A percentile compares a stretch with the other conserved stretches of the same genome.
phyloP scores from a whole-genome alignment of 2,797 vertebrate genomes.

The Mormyrus hasselquistii region DNA sequence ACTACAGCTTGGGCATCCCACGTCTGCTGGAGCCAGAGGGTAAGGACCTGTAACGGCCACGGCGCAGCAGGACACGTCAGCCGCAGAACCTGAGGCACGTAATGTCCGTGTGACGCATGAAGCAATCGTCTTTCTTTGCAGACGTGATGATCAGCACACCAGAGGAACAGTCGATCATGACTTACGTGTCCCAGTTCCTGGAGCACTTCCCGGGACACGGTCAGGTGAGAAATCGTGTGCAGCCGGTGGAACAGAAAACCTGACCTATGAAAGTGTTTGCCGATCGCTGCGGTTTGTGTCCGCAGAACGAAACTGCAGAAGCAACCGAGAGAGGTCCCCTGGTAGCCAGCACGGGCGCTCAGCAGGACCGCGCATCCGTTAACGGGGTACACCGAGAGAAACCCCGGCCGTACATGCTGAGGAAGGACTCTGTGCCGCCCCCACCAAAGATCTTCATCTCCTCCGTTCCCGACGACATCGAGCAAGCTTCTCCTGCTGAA shows the following conservation, averaged over 20 bases:
- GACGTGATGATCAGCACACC: slow-evolving; percentile 82
- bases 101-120: not conserved
- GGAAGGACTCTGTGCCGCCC: slow-evolving; percentile 58
- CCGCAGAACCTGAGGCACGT: not conserved
- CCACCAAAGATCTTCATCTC: slow-evolving; percentile 74
- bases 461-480: slow-evolving; percentile 52
- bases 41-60: slow-evolving; percentile 43
- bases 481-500: slow-evolving; percentile 29
- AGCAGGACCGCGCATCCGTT: slow-evolving; percentile 57
- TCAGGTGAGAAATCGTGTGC: slow-evolving; percentile 59
- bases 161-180: slow-evolving; percentile 90
- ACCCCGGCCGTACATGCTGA: slow-evolving; percentile 60
- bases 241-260: not conserved
- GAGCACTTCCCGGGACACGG: slow-evolving; percentile 88
- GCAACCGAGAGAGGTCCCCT: slow-evolving; percentile 65
- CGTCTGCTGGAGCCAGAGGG: slow-evolving; percentile 90
- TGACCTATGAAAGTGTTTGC: not conserved
- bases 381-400: slow-evolving; percentile 58
- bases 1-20: slow-evolving; percentile 79
- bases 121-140: slow-evolving; percentile 40
- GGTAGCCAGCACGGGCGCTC: slow-evolving; percentile 65
- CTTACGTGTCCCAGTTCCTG: slow-evolving; percentile 90
- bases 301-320: slow-evolving; percentile 66
- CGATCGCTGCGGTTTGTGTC: slow-evolving; percentile 19
- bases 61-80: not conserved